phyloP scores from a whole-genome alignment of 2,888 invertebrate species.

The Yponomeuta sedellus region DNA sequence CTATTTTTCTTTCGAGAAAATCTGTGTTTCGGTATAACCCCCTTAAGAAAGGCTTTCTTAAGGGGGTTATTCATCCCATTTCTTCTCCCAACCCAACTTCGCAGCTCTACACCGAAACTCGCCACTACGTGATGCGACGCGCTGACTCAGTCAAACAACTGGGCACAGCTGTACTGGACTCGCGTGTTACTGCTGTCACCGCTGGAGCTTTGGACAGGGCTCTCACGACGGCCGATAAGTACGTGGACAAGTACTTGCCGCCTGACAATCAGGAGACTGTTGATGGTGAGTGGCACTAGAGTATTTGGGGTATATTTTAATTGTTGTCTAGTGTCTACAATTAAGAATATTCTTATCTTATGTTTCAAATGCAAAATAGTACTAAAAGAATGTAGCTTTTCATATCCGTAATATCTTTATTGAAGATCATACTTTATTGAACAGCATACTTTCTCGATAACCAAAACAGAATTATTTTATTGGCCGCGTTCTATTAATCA shows the following conservation, averaged over 20 bases:
- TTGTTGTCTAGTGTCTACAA: too few relatives aligned
- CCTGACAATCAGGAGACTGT: conserved; percentile 79
- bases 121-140: conserved; percentile 85
- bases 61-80: not conserved
- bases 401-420: too few relatives aligned
- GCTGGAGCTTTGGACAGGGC: conserved; percentile 86
- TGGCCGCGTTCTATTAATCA: too few relatives aligned
- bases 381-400: too few relatives aligned
- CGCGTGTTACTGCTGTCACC: conserved; percentile 83
- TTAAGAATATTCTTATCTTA: too few relatives aligned
- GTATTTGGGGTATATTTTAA: not conserved
- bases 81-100: conserved; percentile 20
- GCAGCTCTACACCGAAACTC: conserved; percentile 88
- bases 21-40: too few relatives aligned
- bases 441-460: too few relatives aligned
- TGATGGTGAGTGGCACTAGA: conserved; percentile 74
- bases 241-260: conserved; percentile 88
- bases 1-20: too few relatives aligned
- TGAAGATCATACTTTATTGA: too few relatives aligned
- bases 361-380: too few relatives aligned
- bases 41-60: too few relatives aligned
- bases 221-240: conserved; percentile 85
- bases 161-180: conserved; percentile 81
- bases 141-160: conserved; percentile 90
- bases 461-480: too few relatives aligned